phyloP scores from a whole-genome alignment of 2,797 vertebrate species.

The Sebastiscus albofasciatus region DNA sequence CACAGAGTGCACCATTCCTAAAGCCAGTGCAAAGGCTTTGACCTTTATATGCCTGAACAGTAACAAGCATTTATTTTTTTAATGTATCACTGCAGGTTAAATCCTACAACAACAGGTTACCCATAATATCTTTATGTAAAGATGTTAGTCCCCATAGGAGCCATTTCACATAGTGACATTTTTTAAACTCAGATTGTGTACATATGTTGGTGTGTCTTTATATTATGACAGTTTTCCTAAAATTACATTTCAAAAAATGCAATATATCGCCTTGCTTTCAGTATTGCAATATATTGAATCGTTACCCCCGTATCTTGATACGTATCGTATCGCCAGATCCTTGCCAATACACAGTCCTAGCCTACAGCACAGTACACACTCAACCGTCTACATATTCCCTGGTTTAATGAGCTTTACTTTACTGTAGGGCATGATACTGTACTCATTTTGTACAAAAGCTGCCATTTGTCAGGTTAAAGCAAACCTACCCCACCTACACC shows the following conservation, averaged over 20 bases:
- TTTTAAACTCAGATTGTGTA: too few relatives aligned
- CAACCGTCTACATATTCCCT: background rate
- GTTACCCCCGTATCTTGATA: too few relatives aligned
- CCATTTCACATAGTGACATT: too few relatives aligned
- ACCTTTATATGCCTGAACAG: slow-evolving; percentile 23
- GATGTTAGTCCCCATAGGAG: too few relatives aligned
- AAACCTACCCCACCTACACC: background rate
- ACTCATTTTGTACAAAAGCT: background rate
- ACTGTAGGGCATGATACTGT: background rate
- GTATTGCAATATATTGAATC: too few relatives aligned
- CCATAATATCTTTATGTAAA: background rate
- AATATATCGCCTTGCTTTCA: too few relatives aligned
- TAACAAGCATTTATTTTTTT: slow-evolving; percentile 2
- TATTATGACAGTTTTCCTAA: too few relatives aligned
- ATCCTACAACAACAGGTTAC: background rate
- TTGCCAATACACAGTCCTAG: too few relatives aligned
- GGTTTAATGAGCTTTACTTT: background rate
- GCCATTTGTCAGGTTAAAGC: background rate
- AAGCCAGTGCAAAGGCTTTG: slow-evolving; percentile 85
- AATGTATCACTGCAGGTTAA: background rate
- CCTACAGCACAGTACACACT: too few relatives aligned
- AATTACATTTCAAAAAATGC: too few relatives aligned
- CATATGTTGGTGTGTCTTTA: too few relatives aligned
- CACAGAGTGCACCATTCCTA: slow-evolving; percentile 86
- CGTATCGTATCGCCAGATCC: too few relatives aligned